Base-by-base conservation (phyloP, 2,888 invertebrate species). In the Clistopyga incitator region DNA sequence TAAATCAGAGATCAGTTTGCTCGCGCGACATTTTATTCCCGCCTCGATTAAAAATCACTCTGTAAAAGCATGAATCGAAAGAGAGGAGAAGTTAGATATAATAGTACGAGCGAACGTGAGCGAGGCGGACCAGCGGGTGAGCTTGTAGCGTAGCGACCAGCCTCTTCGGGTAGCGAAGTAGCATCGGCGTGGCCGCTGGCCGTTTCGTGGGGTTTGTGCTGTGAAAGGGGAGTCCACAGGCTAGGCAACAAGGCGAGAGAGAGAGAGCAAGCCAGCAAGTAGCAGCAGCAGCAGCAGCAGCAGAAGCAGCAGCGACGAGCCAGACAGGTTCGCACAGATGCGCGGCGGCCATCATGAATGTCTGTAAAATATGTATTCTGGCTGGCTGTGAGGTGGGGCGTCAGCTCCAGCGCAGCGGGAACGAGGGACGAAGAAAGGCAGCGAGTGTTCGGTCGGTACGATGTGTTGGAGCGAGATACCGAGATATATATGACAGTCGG, bases 341-440 rank as follows among this genome's bases (percentile, higher is more conserved):
- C 91, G 90, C 91, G 93, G 93, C 93, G 92, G 93, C 93, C 93
- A 93, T 93, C 93, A 93, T 93, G 93, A 93, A 93, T 93, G 92
- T 90, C 91, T 90, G 93, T 93, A 90, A 93, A 93, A 93, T 93
- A 93, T 93, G 93, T 93, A 93, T 92, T 93, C 91, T 90, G 87
- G 87, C 87, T 82, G 59, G 89, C 86, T 85, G 86, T 84, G 84
- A 87, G 82, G 87, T 81, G 84, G 84, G 78, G 85, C 78, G 85
- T 80, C 81, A 59, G 71, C 71, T 29, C 76, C 79, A 84, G 70
- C 76, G 67, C 56, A 84, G 79, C 85, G 72, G 79, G 84, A 71
- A 52, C 38, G 67, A 85, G 71, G 29, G 29, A 61, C 67, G 42
- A 61, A 80, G 79, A 78, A 50, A 65, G 64, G 56, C 1, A 65